Percentiles rank a stretch among this genome's conserved stretches.
Conservation (phyloP, 2,888 invertebrate species). For the Drosophila rellima region DNA sequence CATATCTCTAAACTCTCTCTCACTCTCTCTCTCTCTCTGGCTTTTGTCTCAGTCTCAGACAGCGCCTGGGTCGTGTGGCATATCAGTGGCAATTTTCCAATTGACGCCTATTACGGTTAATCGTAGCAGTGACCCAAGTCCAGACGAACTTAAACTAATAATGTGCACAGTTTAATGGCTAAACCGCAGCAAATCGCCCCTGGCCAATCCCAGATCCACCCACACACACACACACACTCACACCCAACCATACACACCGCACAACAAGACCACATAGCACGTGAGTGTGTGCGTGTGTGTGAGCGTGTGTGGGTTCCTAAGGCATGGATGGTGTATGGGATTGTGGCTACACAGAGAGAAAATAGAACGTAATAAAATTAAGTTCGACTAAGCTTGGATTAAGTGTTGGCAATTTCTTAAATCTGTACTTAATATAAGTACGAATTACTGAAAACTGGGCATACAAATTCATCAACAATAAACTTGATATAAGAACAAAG, state of each 20-base stretch:
- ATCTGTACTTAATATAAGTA: too few relatives aligned
- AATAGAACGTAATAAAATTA: too few relatives aligned
- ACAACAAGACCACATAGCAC: constrained; percentile 60
- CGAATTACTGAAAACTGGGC: too few relatives aligned
- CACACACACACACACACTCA: constrained; percentile 10
- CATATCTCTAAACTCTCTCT: not conserved
- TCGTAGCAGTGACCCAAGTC: constrained; percentile 82
- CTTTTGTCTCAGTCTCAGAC: constrained; percentile 33
- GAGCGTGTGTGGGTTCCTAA: too few relatives aligned
- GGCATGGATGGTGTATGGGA: constrained; percentile 5
- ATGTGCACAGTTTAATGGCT: constrained; percentile 77
- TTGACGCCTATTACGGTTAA: constrained; percentile 80
- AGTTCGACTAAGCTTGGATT: too few relatives aligned
- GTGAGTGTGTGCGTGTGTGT: constrained; percentile 34
- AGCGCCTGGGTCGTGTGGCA: constrained; percentile 50
- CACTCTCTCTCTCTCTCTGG: not conserved
- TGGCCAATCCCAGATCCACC: constrained; percentile 50
- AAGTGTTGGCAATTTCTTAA: too few relatives aligned
- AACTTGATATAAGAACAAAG: too few relatives aligned
- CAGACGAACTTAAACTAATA: constrained; percentile 81
- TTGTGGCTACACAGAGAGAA: constrained; percentile 1
- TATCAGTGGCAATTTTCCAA: constrained; percentile 79
- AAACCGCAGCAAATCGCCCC: constrained; percentile 68
- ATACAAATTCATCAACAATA: too few relatives aligned
- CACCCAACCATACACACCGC: constrained; percentile 32